phyloP scores from a whole-genome alignment of 2,888 invertebrate species.

The Monopis laevigella region DNA sequence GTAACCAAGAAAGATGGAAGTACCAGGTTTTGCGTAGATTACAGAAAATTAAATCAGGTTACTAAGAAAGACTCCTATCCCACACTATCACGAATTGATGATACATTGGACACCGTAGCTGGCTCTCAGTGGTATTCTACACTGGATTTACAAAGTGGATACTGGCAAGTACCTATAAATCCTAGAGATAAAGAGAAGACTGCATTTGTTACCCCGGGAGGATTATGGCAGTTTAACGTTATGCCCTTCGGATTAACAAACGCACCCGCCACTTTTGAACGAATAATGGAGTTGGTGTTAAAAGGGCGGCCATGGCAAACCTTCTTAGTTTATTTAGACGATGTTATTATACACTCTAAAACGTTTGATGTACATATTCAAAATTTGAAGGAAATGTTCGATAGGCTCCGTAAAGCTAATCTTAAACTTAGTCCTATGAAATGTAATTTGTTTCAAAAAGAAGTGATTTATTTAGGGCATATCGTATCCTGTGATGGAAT shows the following conservation, averaged over 20 bases:
- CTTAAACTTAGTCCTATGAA: too few relatives aligned
- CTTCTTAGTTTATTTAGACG: too few relatives aligned
- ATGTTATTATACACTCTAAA: too few relatives aligned
- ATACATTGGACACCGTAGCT: constrained; percentile 20
- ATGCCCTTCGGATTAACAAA: constrained; percentile 12
- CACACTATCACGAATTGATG: constrained; percentile 11
- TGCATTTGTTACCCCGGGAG: constrained; percentile 20
- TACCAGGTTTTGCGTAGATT: constrained; percentile 19
- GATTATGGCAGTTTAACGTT: constrained; percentile 15
- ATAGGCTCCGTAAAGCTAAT: too few relatives aligned
- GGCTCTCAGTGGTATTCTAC: constrained; percentile 21
- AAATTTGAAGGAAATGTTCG: too few relatives aligned
- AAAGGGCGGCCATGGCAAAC: neutral
- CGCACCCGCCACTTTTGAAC: constrained; percentile 19
- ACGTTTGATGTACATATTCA: too few relatives aligned
- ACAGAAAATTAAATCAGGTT: constrained; percentile 17
- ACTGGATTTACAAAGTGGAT: too few relatives aligned
- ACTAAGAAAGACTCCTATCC: constrained; percentile 12
- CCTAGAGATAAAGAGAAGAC: constrained; percentile 22
- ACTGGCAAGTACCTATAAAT: too few relatives aligned
- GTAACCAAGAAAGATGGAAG: constrained; percentile 21
- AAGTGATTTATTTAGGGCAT: neutral
- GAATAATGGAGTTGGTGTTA: too few relatives aligned
- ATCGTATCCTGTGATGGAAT: neutral
- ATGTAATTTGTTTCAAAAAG: neutral